Evolutionary conservation across 2,888 invertebrate species (phyloP), one percentile per base, ranked within the genome.

Genomic region (Apodemia duryi): DNA sequence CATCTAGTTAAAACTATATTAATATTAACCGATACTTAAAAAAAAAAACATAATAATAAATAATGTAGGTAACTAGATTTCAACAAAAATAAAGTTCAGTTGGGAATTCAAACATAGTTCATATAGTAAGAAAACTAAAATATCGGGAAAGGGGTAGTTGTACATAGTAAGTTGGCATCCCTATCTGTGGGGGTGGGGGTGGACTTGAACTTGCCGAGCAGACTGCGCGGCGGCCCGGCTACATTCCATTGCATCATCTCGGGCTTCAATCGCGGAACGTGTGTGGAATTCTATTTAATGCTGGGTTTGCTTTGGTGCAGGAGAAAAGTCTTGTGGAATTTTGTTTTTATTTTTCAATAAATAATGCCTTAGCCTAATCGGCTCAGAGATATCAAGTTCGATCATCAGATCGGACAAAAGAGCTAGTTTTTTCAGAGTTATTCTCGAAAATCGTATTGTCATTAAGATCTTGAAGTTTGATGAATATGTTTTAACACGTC

Each of bases 141-240:
- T 6, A 6, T 49, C 11, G 28, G 2, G 11, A 54, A 29, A 11
- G 10, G 4, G 29, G 11, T 29, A 29, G 4, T 10, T 29, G 29
- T 29, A 11, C 21, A 54, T 29, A 9, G 2, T 52, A 28, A 21
- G 28, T 54, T 29, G 54, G 28, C 10, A 29, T 29, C 54, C 10
- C 28, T 54, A 4, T 9, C 28, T 28, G 29, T 21, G 65, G 62
- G 66, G 63, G 54, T 62, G 63, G 68, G 70, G 70, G 64, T 77
- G 80, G 75, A 74, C 81, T 80, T 82, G 82, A 83, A 82, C 80
- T 82, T 80, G 80, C 71, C 69, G 66, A 38, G 67, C 72, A 69
- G 70, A 63, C 71, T 63, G 71, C 70, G 65, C 69, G 70, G 69
- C 72, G 46, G 46, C 66, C 13, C 51, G 51, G 63, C 63, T 63